Conservation (phyloP, 2,113 vertebrate species). For the Sinocyclocheilus anshuiensis region DNA sequence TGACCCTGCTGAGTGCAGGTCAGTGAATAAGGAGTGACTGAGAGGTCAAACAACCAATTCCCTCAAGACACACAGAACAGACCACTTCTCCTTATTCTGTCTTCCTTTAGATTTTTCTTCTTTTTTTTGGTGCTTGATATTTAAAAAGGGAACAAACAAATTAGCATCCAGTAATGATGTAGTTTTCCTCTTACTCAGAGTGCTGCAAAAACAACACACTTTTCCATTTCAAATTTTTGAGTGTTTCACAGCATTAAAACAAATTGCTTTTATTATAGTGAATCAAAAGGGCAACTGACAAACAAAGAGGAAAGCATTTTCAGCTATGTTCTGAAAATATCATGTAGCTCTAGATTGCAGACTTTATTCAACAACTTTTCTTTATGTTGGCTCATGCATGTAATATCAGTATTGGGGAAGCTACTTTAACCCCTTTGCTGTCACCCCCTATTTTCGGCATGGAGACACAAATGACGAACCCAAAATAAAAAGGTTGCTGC, state of each 20-base stretch:
- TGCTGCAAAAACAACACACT: neutral
- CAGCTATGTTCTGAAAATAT: neutral
- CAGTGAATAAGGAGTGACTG: constrained; percentile 11
- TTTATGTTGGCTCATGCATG: neutral
- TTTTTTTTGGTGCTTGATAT: neutral
- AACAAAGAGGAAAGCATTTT: neutral
- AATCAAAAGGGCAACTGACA: constrained; percentile 2
- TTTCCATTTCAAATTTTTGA: neutral
- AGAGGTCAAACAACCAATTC: neutral
- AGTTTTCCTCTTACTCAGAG: neutral
- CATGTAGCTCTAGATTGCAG: neutral
- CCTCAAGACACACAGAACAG: neutral
- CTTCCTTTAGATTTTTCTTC: neutral
- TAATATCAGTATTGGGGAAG: neutral
- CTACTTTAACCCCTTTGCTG: no score
- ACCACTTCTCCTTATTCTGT: neutral
- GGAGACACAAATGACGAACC: no score
- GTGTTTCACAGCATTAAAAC: neutral
- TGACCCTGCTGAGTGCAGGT: constrained; percentile 3
- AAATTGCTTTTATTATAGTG: neutral
- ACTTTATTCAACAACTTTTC: neutral
- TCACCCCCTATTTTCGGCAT: no score
- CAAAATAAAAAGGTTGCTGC: no score
- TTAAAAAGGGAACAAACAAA: neutral
- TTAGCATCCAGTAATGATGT: neutral